Conservation (phyloP, 1,140 invertebrate genomes). For the Carposina sasakii region DNA sequence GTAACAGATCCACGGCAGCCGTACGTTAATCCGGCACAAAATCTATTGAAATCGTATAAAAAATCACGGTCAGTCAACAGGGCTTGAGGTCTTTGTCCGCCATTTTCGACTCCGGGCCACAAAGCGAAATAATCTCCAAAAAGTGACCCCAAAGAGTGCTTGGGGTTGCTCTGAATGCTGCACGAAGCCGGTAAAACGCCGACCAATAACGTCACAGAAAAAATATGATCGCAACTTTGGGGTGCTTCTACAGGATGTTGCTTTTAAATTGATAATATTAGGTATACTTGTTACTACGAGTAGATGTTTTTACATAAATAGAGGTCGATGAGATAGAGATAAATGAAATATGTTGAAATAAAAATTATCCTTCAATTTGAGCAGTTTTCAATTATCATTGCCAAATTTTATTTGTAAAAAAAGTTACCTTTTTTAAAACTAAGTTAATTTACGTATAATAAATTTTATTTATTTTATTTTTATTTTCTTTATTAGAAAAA, state of each 20-base stretch:
- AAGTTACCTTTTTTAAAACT: too few species aligned
- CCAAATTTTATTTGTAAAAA: too few species aligned
- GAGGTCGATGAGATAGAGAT: too few species aligned
- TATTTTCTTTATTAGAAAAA: too few species aligned
- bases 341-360: too few species aligned
- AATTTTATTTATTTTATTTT: too few species aligned
- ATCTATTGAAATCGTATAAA: constrained; percentile 40
- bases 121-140: constrained; percentile 65
- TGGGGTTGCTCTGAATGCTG: constrained; percentile 40
- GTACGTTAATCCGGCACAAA: constrained; percentile 8
- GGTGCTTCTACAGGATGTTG: constrained; percentile 36
- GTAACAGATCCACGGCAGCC: constrained; percentile 32
- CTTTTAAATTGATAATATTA: too few species aligned
- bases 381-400: too few species aligned
- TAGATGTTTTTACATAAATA: too few species aligned
- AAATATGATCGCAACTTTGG: constrained; percentile 52
- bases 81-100: constrained; percentile 43
- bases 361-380: too few species aligned
- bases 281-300: too few species aligned
- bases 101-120: constrained; percentile 55
- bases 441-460: too few species aligned
- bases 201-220: constrained; percentile 37
- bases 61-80: constrained; percentile 62
- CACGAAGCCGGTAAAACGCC: constrained; percentile 28
- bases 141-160: constrained; percentile 68